Base-by-base conservation (phyloP, 2,888 invertebrate species). In the Apamea anceps region DNA sequence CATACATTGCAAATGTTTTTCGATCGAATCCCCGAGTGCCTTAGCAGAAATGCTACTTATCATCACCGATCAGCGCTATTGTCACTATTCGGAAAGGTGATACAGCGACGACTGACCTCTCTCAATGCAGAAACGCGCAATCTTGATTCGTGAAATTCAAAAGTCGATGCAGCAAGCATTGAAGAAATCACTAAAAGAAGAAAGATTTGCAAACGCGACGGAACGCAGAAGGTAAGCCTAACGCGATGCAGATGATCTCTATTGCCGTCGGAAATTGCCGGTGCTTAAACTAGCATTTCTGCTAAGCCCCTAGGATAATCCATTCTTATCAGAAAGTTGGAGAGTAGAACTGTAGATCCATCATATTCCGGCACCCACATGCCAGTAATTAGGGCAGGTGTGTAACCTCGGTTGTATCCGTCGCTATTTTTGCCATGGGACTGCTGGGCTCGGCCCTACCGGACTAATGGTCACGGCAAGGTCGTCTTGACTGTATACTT, bases 321-420 rank as follows among this genome's bases (percentile, higher is more conserved):
- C 12, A 42, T 42, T 63, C 54, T 68, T 62, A 79, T 79, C 79
- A 79, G 45, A 83, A 57, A 68, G 25, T 62, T 67, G 42, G n/a
- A 48, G 63, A 85, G 63, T 32, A n/a, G 0, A 60, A 54, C 48
- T 25, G 28, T 25, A 48, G 57, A 68, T 84, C 81, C 65, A 79
- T 81, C 65, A 81, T 84, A 71, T 82, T 86, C 72, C 73, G 81
- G 57, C 77, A 78, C 57, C 85, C 72, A 85, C 90, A 87, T 87
- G 84, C 57, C 85, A 83, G 91, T 91, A 93, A 93, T 93, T 91
- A 93, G 90, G 91, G 89, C 93, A 93, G 93, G 93, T 93, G 93
- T 81, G 88, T 84, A 90, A 88, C 92, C 92, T 92, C 92, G 93
- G 72, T 80, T 74, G 85, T 91, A 90, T 93, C 93, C 93, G 93